These are phyloP conservation scores for Drosophila rellima DNA, from an alignment of 2,888 invertebrate species.

Conservation along the genomic window DNA sequence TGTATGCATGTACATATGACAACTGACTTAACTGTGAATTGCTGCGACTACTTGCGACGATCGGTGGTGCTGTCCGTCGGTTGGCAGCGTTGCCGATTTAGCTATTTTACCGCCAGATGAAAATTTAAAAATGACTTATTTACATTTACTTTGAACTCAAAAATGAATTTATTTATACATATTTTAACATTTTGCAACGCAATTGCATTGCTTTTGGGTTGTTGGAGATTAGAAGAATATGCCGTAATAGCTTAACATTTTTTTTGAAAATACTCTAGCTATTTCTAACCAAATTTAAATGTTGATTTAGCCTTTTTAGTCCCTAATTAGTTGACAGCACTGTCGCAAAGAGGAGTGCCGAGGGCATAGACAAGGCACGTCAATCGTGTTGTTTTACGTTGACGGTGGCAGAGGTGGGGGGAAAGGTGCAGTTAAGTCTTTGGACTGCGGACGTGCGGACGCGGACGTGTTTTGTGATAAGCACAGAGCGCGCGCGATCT, in stretches of 20 bases:
- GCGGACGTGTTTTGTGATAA: slow-evolving; percentile 57
- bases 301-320: not conserved
- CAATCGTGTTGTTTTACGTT: not conserved
- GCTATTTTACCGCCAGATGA: not conserved
- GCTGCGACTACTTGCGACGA: slow-evolving; percentile 48
- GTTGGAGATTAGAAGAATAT: not conserved
- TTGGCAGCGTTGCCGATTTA: not conserved
- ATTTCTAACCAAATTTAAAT: not conserved
- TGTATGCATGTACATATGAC: slow-evolving; percentile 20
- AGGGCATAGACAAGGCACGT: not conserved
- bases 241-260: too few species aligned
- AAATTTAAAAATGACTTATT: too few species aligned
- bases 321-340: not conserved
- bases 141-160: too few species aligned
- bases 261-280: not conserved
- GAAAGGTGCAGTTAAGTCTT: not conserved
- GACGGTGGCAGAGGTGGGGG: not conserved
- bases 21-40: slow-evolving; percentile 71
- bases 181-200: not conserved
- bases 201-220: not conserved
- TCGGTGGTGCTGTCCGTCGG: slow-evolving; percentile 17
- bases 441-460: slow-evolving; percentile 18
- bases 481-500: slow-evolving; percentile 50
- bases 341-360: not conserved
- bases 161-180: not conserved